Evolutionary conservation across 1,140 invertebrate species (phyloP).

Genomic region (Drosophila mojavensis): DNA sequence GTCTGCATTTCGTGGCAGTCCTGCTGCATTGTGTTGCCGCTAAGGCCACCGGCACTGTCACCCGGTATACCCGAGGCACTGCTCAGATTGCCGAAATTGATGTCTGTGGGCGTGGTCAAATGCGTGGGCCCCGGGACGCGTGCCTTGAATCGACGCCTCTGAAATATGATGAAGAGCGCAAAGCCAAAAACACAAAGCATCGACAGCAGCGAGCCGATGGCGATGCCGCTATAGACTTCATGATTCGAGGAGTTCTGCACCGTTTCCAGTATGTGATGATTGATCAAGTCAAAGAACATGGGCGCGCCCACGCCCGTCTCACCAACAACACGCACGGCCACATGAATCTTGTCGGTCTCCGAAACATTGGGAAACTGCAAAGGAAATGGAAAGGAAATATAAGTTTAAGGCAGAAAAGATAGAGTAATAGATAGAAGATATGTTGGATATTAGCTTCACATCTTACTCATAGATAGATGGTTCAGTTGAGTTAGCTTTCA

Average conservation of each 20-base stretch:
- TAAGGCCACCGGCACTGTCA: slow-evolving; percentile 74
- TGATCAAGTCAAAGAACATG: slow-evolving; percentile 71
- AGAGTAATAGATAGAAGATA: no score
- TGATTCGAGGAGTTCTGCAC: slow-evolving; percentile 44
- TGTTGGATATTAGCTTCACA: no score
- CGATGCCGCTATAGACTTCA: slow-evolving; percentile 74
- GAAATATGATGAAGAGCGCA: slow-evolving; percentile 72
- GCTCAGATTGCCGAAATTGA: slow-evolving; percentile 75
- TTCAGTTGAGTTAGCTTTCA: no score
- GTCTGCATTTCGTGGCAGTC: slow-evolving; percentile 83
- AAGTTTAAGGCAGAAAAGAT: background rate
- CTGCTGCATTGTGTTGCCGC: slow-evolving; percentile 74
- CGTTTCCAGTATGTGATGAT: slow-evolving; percentile 53
- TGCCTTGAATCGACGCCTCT: slow-evolving; percentile 72
- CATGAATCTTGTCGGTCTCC: slow-evolving; percentile 75
- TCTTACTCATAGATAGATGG: no score
- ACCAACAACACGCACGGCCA: slow-evolving; percentile 76
- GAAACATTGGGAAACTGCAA: slow-evolving; percentile 79
- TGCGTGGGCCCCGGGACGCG: slow-evolving; percentile 74
- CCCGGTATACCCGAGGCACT: slow-evolving; percentile 71
- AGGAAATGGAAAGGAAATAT: background rate
- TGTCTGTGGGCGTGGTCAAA: slow-evolving; percentile 74
- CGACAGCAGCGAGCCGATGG: slow-evolving; percentile 76
- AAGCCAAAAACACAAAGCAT: slow-evolving; percentile 70
- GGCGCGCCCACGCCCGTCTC: slow-evolving; percentile 77